Conservation (phyloP, 1,140 invertebrate genomes). For the Dendroctonus valens region DNA sequence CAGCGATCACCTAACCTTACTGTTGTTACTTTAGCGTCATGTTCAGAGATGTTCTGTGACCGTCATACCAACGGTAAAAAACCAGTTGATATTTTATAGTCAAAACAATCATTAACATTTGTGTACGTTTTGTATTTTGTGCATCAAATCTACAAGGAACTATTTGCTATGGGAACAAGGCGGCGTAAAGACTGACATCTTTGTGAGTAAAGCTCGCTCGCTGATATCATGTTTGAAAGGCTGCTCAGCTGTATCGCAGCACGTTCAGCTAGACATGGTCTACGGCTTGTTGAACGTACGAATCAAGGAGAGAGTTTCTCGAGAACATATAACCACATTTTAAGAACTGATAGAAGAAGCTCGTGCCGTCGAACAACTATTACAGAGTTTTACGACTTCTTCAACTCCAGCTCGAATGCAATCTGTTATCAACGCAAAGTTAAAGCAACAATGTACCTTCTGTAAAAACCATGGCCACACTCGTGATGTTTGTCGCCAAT, state of each 20-base stretch:
- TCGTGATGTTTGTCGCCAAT: too few species aligned
- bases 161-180: conserved; percentile 15
- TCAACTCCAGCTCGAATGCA: too few species aligned
- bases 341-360: background rate
- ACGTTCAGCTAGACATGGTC: conserved; percentile 14
- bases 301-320: conserved; percentile 10
- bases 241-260: background rate
- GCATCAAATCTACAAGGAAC: conserved; percentile 15
- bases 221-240: conserved; percentile 15
- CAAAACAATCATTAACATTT: conserved; percentile 10
- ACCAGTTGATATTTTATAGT: too few species aligned
- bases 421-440: too few species aligned
- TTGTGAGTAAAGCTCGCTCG: conserved; percentile 18
- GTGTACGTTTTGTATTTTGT: conserved; percentile 13
- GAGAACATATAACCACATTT: conserved; percentile 12
- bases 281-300: conserved; percentile 12
- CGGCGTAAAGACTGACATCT: conserved; percentile 24
- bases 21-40: too few species aligned
- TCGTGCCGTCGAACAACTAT: too few species aligned
- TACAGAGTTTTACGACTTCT: too few species aligned
- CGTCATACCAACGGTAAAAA: too few species aligned
- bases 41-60: too few species aligned
- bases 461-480: too few species aligned
- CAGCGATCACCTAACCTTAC: too few species aligned
- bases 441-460: too few species aligned